A percentile compares a stretch with the other conserved stretches of the same genome.
These are phyloP conservation scores for Pteronotus mesoamericanus DNA, from an alignment of 2,797 vertebrate genomes.

Conservation along the genomic window DNA sequence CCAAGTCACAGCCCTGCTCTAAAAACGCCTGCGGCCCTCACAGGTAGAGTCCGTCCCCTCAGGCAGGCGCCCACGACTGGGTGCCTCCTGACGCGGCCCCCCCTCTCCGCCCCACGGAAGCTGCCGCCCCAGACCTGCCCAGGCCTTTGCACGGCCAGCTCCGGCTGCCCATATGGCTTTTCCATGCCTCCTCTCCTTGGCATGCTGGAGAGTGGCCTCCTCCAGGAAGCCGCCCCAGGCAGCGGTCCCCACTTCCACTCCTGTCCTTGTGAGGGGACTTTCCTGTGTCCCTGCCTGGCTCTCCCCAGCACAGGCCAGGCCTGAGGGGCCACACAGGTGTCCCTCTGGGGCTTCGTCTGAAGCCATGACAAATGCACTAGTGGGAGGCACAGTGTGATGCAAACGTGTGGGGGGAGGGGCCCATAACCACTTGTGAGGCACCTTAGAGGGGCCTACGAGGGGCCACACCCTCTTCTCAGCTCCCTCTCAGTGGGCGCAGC, in stretches of 20 bases:
- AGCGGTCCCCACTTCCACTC: too few relatives aligned
- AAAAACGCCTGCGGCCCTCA: background rate
- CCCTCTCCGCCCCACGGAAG: fast-evolving
- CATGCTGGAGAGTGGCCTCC: background rate
- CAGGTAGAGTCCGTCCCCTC: fast-evolving
- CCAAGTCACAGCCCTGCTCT: background rate
- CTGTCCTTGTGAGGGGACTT: background rate
- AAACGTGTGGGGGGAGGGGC: background rate
- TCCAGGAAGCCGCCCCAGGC: background rate
- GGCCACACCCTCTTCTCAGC: background rate
- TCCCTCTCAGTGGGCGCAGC: background rate
- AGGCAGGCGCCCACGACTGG: too few relatives aligned
- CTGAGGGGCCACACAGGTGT: background rate
- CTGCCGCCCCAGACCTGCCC: background rate
- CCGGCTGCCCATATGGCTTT: background rate
- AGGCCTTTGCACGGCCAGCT: background rate
- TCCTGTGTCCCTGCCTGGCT: background rate
- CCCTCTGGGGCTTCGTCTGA: background rate
- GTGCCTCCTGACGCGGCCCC: too few relatives aligned
- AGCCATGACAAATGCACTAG: background rate
- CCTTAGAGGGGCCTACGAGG: background rate
- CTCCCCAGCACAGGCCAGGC: background rate
- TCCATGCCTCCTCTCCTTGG: background rate
- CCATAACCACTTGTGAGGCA: background rate
- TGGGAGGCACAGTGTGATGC: background rate